These are phyloP conservation scores for Notodonta ziczac DNA, from an alignment of 2,888 invertebrate species.

Conservation along the genomic window DNA sequence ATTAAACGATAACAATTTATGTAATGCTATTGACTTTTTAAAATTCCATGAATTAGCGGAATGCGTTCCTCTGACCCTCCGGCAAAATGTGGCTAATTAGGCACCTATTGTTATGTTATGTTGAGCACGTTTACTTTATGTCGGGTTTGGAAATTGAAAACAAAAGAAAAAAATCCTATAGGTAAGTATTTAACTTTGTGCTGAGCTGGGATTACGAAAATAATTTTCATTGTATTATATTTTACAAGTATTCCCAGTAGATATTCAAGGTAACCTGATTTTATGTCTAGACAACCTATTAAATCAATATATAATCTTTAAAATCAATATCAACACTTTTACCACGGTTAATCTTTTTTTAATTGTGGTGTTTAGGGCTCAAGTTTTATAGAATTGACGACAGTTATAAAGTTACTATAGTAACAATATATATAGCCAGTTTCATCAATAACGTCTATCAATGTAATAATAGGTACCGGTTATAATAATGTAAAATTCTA, in stretches of 20 bases:
- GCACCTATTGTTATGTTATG: slow-evolving; percentile 21
- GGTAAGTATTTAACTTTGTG: background rate
- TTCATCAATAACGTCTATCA: too few species aligned
- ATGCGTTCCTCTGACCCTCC: background rate
- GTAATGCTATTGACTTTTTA: slow-evolving; percentile 41
- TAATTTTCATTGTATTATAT: background rate
- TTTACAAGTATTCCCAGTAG: background rate
- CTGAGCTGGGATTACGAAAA: background rate
- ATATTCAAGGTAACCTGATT: slow-evolving; percentile 12
- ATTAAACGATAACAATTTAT: slow-evolving; percentile 46
- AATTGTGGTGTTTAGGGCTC: too few species aligned
- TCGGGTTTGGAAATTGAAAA: background rate
- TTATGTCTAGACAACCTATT: slow-evolving; percentile 13
- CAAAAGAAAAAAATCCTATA: background rate
- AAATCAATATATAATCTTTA: background rate
- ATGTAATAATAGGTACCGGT: too few species aligned
- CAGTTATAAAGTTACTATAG: too few species aligned
- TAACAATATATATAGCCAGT: too few species aligned
- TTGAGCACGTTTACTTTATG: slow-evolving; percentile 14
- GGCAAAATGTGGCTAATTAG: slow-evolving; percentile 20
- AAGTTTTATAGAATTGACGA: too few species aligned
- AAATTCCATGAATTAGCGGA: slow-evolving; percentile 10
- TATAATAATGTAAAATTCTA: too few species aligned
- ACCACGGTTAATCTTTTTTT: too few species aligned
- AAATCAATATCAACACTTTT: too few species aligned